These are phyloP conservation scores for Dipodomys ordii DNA, from an alignment of 2,113 vertebrate genomes.

Conservation along the genomic window DNA sequence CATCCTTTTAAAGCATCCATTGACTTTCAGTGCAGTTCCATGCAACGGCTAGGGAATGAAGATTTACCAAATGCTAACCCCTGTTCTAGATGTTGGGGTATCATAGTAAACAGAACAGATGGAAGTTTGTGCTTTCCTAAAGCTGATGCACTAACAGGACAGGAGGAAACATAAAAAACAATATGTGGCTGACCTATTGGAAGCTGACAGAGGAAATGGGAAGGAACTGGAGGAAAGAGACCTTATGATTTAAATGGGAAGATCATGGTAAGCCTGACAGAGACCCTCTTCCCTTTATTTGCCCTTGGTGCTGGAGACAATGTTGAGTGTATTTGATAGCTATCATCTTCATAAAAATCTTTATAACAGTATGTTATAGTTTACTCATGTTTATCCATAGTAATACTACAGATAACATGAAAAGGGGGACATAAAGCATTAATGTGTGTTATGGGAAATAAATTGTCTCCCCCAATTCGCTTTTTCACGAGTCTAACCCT, in stretches of 20 bases:
- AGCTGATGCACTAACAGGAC: neutral
- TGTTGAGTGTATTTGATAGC: neutral
- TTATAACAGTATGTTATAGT: neutral
- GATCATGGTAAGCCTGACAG: neutral
- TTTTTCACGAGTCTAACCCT: neutral
- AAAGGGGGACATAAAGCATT: neutral
- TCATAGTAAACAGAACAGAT: slow-evolving; percentile 3
- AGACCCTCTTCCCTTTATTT: neutral
- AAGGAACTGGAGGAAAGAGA: neutral
- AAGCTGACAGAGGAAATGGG: neutral
- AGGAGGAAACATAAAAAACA: slow-evolving; percentile 20
- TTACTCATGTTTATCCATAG: neutral
- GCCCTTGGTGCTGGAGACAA: neutral
- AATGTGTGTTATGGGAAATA: neutral
- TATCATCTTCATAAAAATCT: slow-evolving; percentile 12
- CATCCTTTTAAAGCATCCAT: neutral
- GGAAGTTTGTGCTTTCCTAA: neutral
- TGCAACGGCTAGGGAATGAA: neutral
- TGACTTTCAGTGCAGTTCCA: neutral
- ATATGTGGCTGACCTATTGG: neutral
- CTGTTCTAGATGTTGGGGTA: neutral
- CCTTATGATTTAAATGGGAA: neutral
- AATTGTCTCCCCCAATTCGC: neutral
- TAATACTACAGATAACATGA: neutral
- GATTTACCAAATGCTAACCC: no score